A percentile compares a stretch with the other conserved stretches of the same genome.
These are phyloP conservation scores for Orchesella flavescens DNA, from an alignment of 2,888 invertebrate genomes.

Conservation along the genomic window DNA sequence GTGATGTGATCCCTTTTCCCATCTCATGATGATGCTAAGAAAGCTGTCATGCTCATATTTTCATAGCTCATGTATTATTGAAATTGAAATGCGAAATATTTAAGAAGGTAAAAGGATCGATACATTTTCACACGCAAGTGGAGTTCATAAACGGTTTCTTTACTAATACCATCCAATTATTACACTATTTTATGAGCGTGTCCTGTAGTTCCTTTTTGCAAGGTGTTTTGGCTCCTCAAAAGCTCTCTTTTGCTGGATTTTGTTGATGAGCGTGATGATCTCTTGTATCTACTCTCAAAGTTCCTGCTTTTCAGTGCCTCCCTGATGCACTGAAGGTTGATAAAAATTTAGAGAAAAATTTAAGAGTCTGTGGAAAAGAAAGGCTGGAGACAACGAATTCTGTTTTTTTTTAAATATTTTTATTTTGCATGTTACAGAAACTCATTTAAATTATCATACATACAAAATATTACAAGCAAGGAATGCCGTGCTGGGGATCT, in stretches of 20 bases:
- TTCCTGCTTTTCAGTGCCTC: too few species aligned
- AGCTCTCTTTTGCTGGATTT: neutral
- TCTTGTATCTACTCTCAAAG: too few species aligned
- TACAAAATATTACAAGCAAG: too few species aligned
- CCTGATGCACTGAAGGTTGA: too few species aligned
- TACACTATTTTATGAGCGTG: conserved; percentile 7
- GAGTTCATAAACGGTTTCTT: conserved; percentile 32
- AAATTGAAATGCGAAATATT: conserved; percentile 10
- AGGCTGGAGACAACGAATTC: too few species aligned
- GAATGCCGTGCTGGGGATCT: too few species aligned
- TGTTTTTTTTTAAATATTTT: too few species aligned
- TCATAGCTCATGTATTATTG: neutral
- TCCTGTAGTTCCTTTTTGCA: conserved; percentile 10
- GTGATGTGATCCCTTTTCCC: neutral
- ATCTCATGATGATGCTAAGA: neutral
- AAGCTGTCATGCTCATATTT: neutral
- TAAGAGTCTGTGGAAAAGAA: too few species aligned
- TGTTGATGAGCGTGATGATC: too few species aligned
- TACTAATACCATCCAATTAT: conserved; percentile 23
- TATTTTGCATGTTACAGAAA: conserved; percentile 1
- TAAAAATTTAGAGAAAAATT: too few species aligned
- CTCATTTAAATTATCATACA: neutral
- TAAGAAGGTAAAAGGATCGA: neutral
- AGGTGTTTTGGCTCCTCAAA: conserved; percentile 7
- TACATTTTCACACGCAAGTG: conserved; percentile 32